phyloP scores from a whole-genome alignment of 1,140 invertebrate species.

The Drosophila seguyi region DNA sequence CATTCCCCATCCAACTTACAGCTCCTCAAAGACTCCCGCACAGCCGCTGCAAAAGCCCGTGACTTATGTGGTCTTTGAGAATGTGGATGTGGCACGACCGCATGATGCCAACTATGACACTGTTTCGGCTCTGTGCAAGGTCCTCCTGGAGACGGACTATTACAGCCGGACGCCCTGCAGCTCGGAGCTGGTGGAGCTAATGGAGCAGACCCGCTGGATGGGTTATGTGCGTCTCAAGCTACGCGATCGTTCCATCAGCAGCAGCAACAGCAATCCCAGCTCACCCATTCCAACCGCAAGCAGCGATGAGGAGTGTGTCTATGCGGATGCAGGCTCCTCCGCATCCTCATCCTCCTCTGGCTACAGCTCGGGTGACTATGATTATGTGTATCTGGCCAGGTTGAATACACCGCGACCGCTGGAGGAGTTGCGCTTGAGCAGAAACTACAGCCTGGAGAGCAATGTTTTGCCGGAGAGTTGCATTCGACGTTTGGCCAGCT shows the following conservation, averaged over 20 bases:
- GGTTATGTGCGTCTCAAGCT: slow-evolving; percentile 79
- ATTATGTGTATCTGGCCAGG: slow-evolving; percentile 72
- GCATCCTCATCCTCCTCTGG: slow-evolving; percentile 58
- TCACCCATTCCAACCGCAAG: background rate
- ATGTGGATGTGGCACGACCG: slow-evolving; percentile 90
- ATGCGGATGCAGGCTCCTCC: slow-evolving; percentile 48
- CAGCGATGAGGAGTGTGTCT: slow-evolving; percentile 35
- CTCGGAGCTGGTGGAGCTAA: slow-evolving; percentile 52
- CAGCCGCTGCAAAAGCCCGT: slow-evolving; percentile 88
- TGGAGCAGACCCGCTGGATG: slow-evolving; percentile 75
- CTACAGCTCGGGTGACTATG: slow-evolving; percentile 75
- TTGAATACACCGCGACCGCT: slow-evolving; percentile 70
- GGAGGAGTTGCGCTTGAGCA: slow-evolving; percentile 49
- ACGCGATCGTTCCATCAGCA: slow-evolving; percentile 44
- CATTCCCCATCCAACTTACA: no score
- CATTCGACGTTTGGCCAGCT: slow-evolving; percentile 57
- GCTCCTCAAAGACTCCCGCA: slow-evolving; percentile 76
- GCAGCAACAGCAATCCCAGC: background rate
- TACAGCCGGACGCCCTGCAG: slow-evolving; percentile 62
- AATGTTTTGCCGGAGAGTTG: slow-evolving; percentile 72
- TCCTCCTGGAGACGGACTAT: slow-evolving; percentile 87
- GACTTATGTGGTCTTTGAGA: slow-evolving; percentile 90
- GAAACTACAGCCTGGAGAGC: slow-evolving; percentile 26
- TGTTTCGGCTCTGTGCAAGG: slow-evolving; percentile 85
- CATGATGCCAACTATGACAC: slow-evolving; percentile 86